Evolutionary conservation across 2,113 vertebrate genomes (phyloP).

Genomic region (Chauna torquata): DNA sequence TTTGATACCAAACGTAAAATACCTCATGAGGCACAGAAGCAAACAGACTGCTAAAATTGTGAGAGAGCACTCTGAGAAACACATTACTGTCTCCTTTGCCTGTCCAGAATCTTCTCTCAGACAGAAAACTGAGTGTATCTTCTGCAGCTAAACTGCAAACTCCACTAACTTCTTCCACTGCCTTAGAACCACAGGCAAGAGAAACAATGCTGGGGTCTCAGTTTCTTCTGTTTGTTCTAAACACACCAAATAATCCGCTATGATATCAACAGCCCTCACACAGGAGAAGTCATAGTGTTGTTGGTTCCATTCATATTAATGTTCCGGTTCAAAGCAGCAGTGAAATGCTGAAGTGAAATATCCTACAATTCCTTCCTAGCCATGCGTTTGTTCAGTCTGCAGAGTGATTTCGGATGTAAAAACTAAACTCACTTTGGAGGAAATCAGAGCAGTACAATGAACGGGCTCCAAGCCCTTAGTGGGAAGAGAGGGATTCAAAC

Average conservation of each 20-base stretch:
- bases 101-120: background rate
- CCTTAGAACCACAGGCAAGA: fast-evolving
- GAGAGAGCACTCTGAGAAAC: background rate
- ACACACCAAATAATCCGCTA: background rate
- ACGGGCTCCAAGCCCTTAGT: background rate
- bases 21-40: background rate
- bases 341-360: background rate
- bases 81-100: fast-evolving
- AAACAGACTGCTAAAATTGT: background rate
- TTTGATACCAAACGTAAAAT: background rate
- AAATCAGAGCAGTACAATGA: background rate
- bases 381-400: background rate
- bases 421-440: background rate
- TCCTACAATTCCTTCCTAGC: background rate
- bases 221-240: background rate
- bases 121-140: background rate
- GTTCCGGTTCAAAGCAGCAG: background rate
- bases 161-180: background rate
- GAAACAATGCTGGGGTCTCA: background rate
- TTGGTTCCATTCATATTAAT: background rate
- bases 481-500: background rate
- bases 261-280: fast-evolving
- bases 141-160: background rate
- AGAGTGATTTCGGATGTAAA: background rate
- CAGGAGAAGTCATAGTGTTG: background rate